Base-by-base conservation (phyloP, 2,888 invertebrate species). In the Biston betularia region DNA sequence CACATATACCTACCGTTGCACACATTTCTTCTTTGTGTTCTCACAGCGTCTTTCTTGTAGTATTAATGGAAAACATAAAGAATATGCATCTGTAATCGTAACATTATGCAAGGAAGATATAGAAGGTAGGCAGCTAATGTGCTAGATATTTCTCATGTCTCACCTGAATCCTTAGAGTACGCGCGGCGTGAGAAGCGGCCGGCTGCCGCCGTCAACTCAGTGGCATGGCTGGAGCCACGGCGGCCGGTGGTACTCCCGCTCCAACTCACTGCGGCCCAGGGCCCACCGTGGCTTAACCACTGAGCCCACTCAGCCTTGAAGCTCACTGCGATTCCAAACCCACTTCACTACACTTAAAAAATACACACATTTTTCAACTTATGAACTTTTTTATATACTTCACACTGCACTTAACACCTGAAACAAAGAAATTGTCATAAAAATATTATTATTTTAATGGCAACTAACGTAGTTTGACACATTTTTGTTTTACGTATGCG, bases 131-230 rank as follows among this genome's bases (percentile, higher is more conserved):
- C 44, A 5, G 1, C 1, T 2, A 6, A 33, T 33, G 8, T 48
- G 33, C 10, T 3, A 33, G 5, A 7, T 11, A 48, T 9, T 3
- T 24, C 8, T 6, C 33, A 12, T 9, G 15, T 70, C 83, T 82
- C 38, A 92, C 92, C 90, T 93, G 90, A 80, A 75, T 79, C 80
- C 79, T 78, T 79, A 81, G 83, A 84, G 81, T 84, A 85, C 78
- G 80, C 83, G 89, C 90, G 90, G 90, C 90, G 90, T 87, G 90
- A 89, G 89, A 84, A 85, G 92, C 92, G 91, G 91, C 90, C 82
- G 79, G 73, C 83, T 83, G 82, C 93, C 90, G 90, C 84, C 84
- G 92, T 93, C 93, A 93, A 92, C 92, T 93, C 86, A 84, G 85
- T 85, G 89, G 84, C 92, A 92, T 92, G 71, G 69, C 84, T 78